phyloP scores from a whole-genome alignment of 2,888 invertebrate species.

The Elysia crispata region DNA sequence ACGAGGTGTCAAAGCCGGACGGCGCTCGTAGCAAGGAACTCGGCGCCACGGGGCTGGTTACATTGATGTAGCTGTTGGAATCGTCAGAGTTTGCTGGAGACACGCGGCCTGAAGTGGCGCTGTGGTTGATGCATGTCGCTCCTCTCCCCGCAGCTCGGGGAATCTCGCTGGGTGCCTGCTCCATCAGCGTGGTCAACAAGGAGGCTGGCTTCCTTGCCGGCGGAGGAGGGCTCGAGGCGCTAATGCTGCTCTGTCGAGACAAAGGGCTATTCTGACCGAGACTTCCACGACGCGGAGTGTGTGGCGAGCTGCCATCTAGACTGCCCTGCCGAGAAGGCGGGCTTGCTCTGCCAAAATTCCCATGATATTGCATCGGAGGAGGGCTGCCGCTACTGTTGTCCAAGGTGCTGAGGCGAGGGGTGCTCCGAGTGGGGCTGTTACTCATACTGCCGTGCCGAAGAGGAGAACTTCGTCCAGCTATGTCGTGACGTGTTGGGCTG shows the following conservation, averaged over 20 bases:
- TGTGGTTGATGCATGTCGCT: no score
- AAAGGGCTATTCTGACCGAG: no score
- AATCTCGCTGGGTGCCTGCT: neutral
- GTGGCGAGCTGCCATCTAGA: no score
- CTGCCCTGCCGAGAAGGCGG: no score
- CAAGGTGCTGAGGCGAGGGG: neutral
- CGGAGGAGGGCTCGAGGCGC: neutral
- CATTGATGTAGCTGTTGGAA: conserved; percentile 29
- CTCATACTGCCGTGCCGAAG: no score
- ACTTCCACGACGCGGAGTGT: no score
- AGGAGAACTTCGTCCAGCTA: no score
- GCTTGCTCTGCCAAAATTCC: no score
- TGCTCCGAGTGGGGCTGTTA: no score
- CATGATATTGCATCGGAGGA: neutral
- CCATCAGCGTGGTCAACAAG: conserved; percentile 4
- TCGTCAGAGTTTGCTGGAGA: conserved; percentile 20
- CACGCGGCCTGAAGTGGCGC: neutral
- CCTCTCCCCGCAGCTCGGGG: no score
- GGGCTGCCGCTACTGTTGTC: neutral
- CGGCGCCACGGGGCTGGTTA: conserved; percentile 18
- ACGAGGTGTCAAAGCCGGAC: neutral
- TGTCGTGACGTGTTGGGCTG: no score
- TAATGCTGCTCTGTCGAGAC: no score
- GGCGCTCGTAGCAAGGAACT: conserved; percentile 15
- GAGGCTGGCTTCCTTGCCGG: conserved; percentile 6